Conservation (phyloP, 2,113 vertebrate genomes). For the Muscicapa adusta region DNA sequence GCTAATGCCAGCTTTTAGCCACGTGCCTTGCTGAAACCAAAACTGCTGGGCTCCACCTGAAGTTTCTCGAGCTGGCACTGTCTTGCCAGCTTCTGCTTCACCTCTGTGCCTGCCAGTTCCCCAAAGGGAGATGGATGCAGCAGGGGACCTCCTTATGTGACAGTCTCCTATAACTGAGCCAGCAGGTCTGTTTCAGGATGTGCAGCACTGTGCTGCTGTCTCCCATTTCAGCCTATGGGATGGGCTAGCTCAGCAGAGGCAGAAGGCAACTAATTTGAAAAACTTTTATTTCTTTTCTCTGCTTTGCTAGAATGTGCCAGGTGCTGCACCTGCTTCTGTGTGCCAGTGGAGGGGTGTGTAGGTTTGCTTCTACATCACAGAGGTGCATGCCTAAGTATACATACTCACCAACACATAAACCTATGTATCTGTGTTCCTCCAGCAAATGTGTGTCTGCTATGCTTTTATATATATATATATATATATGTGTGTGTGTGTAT, state of each 20-base stretch:
- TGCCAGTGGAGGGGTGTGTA: no score
- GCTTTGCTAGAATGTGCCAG: neutral
- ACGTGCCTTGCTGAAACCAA: neutral
- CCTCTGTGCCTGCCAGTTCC: neutral
- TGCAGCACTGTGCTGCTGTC: neutral
- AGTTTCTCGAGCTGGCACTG: neutral
- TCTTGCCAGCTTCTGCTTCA: neutral
- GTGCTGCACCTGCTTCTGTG: neutral
- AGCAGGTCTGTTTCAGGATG: neutral
- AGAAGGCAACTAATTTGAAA: neutral
- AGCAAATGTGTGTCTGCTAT: neutral
- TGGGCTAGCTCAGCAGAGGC: neutral
- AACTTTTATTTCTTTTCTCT: neutral
- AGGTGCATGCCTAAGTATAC: fast-evolving
- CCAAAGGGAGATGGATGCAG: neutral
- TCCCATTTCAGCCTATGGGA: neutral
- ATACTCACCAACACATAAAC: neutral
- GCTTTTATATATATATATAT: neutral
- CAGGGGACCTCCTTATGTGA: neutral
- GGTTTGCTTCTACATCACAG: neutral
- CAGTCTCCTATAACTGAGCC: neutral
- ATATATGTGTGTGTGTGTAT: neutral
- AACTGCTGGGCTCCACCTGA: neutral
- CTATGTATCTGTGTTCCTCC: neutral
- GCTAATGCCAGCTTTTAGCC: neutral